A percentile compares a stretch with the other conserved stretches of the same genome.
Evolutionary conservation across 2,113 vertebrate species (phyloP).

Genomic region (Prolemur simus): DNA sequence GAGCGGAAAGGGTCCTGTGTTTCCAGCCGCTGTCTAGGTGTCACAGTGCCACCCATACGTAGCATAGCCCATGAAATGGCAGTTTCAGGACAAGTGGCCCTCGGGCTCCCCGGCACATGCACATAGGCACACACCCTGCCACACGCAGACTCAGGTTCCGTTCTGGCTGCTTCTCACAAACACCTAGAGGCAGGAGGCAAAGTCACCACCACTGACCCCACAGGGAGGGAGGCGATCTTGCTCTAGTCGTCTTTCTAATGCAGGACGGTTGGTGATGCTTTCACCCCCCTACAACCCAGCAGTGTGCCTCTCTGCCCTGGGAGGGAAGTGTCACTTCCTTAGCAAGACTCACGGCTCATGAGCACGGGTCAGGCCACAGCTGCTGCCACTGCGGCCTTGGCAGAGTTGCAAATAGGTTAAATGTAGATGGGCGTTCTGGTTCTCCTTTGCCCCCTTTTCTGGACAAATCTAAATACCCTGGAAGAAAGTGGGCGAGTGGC

Average conservation of each 20-base stretch:
- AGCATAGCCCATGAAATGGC: not conserved
- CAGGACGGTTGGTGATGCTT: not conserved
- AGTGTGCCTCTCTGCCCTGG: too few species aligned
- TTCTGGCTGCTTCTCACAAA: not conserved
- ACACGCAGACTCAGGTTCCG: not conserved
- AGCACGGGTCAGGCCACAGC: not conserved
- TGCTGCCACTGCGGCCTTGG: not conserved
- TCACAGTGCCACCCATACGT: not conserved
- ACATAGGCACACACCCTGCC: not conserved
- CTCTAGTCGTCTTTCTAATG: not conserved
- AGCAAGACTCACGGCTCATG: not conserved
- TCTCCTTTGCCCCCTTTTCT: not conserved
- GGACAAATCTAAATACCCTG: slow-evolving; percentile 1
- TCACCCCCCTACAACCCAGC: not conserved
- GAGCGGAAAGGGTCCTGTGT: not conserved
- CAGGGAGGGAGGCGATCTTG: not conserved
- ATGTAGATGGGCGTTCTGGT: not conserved
- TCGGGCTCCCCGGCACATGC: rapidly evolving
- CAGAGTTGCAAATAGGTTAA: not conserved
- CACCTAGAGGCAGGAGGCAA: not conserved
- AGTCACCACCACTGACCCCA: not conserved
- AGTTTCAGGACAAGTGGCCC: not conserved
- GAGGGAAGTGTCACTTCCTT: not conserved
- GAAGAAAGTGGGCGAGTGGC: not conserved
- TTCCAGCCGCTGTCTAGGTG: not conserved